A percentile compares a stretch with the other conserved stretches of the same genome.
Conservation (phyloP, 2,113 vertebrate genomes). For the Gymnorhina tibicen region DNA sequence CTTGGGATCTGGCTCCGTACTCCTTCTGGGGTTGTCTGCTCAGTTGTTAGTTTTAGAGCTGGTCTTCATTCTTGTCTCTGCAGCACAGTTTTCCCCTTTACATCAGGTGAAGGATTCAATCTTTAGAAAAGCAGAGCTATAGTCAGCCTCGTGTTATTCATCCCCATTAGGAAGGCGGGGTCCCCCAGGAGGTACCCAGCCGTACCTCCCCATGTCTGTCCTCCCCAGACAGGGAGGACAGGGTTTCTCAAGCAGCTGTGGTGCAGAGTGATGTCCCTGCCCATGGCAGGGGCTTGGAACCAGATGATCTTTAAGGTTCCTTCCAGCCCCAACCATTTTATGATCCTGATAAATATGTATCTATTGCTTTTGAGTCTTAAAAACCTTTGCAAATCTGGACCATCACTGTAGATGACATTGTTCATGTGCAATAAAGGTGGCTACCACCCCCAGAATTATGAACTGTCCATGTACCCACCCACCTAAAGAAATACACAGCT, state of each 20-base stretch:
- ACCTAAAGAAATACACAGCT: neutral
- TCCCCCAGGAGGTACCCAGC: neutral
- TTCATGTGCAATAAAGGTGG: neutral
- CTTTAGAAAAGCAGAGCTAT: neutral
- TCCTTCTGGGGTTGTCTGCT: neutral
- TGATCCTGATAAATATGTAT: neutral
- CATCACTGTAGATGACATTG: neutral
- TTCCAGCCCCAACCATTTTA: neutral
- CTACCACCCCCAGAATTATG: neutral
- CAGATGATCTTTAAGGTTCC: neutral
- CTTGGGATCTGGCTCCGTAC: neutral
- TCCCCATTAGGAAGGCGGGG: neutral
- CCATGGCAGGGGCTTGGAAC: neutral
- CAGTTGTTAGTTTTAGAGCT: neutral
- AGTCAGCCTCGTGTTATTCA: neutral
- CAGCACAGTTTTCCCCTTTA: neutral
- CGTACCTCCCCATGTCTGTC: fast-evolving
- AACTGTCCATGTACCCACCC: neutral
- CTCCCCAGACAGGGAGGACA: neutral
- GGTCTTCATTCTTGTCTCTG: neutral
- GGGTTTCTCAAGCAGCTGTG: neutral
- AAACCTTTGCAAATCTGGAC: neutral
- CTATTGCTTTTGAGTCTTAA: neutral
- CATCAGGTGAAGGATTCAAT: neutral
- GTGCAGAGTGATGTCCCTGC: neutral